Evolutionary conservation across 2,113 vertebrate genomes (phyloP), one percentile per base, ranked within the genome.

Genomic region (Orycteropus afer): DNA sequence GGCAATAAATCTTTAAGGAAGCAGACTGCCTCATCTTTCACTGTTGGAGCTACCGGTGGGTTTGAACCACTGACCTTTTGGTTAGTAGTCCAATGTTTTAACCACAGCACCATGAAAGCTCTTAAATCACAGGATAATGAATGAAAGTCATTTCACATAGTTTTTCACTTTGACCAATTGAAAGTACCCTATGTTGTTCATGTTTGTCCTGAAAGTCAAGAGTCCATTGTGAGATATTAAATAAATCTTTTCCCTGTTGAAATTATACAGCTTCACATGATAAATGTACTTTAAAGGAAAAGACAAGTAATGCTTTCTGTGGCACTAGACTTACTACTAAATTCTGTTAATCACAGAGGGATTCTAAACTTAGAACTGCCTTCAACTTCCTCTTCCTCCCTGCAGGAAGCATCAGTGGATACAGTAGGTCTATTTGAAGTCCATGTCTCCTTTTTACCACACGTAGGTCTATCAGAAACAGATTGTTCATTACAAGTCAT

Each of bases 141-240:
- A 42, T 86, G 94, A 67, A 95, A 97, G 82, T 67, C 20, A 89
- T 95, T 86, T 76, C 96, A 91, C 29, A 34, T 78, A 13, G 40
- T 96, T 25, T 67, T 81, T 51, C 7, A 93, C 2, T 77, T 91
- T 78, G 57, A 20, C 40, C 92, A 23, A 65, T 82, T 96, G 7
- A 95, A 96, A 78, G 61, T 47, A 27, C 80, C 0, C 0, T 65
- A 5, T 12, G 34, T 80, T 96, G 82, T 3, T 86, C 73, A 14
- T 32, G 29, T 83, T 97, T 95, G 83, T 37, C 53, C 18, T 51
- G 32, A 74, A 86, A 95, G 40, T 86, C 65, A 23, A 84, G 22
- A 51, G 40, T 84, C 6, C 47, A 22, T 85, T 88, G 17, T 95
- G 49, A 82, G 34, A 71, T 49, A 67, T 45, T 61, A 51, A 85